Evolutionary conservation across 1,140 invertebrate genomes (phyloP), one percentile per base, ranked within the genome.

Genomic region (Myzus persicae): DNA sequence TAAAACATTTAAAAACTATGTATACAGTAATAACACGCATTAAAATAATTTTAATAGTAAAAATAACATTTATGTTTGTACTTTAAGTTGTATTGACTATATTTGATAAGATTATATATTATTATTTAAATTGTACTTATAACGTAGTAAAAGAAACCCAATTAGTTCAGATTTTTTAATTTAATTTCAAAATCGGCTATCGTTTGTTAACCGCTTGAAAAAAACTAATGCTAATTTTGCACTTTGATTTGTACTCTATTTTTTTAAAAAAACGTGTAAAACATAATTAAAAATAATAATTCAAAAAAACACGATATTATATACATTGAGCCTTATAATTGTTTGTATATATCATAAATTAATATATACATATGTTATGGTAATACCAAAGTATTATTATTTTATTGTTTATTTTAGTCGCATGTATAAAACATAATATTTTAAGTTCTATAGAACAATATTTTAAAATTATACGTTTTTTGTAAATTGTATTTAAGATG

Each of bases 81-180:
- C 91, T 93, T 93, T 93, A 84, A 84, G 91, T 93, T 93, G 76
- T 93, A 93, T 82, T 93, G 91, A 93, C 91, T 93, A 93, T 92
- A 93, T 84, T 82, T 81, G 67, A 91, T 91, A 91, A 44, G 42
- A 81, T 46, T 46, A 46, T 81, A 48, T 90, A 46, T 91, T 91
- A 76, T 91, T 38, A 84, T 48, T 84, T 82, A 82, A 26, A 92
- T 84, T 92, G 59, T 92, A 48, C 88, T 90, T 54, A 54, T 40
- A 54, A 54, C 20, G 24, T 90, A 40, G 9, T 90, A 54, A 90
- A 90, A 54, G 59, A 54, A 90, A n/a, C 48, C 88, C 44, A 48
- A 46, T 88, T 44, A 46, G n/a, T 36, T 89, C 22, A 87, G 31
- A 87, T 46, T 51, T 89, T 89, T 51, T 48, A 24, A 26, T 67